phyloP scores from a whole-genome alignment of 2,888 invertebrate genomes.

The Lithophane leautieri region DNA sequence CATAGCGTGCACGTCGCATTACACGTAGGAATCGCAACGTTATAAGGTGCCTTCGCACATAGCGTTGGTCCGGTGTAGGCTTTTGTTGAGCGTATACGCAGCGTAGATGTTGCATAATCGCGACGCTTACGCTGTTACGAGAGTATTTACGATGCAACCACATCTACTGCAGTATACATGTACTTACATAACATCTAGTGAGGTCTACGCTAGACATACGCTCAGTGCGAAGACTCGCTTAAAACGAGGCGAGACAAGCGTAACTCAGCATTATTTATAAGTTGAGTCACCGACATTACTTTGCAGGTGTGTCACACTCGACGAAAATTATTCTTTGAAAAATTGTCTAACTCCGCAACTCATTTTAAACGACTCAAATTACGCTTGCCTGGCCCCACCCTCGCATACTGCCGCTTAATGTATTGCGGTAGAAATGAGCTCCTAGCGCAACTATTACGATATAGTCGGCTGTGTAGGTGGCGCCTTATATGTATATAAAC shows the following conservation, averaged over 20 bases:
- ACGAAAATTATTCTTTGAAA: background rate
- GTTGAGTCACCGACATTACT: background rate
- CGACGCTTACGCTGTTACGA: background rate
- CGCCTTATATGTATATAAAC: background rate
- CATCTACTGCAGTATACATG: no score
- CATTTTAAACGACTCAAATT: constrained; percentile 8
- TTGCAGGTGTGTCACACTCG: background rate
- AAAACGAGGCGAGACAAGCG: background rate
- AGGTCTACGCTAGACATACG: background rate
- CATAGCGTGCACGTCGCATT: no score
- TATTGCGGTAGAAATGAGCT: background rate
- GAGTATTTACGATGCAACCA: background rate
- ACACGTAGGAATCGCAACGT: background rate
- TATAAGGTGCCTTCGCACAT: background rate
- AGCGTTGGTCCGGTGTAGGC: background rate
- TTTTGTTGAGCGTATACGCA: background rate
- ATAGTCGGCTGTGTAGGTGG: constrained; percentile 9
- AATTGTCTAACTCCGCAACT: constrained; percentile 7
- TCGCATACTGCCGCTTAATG: background rate
- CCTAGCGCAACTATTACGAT: background rate
- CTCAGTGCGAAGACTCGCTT: background rate
- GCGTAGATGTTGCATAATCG: background rate
- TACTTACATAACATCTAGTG: constrained; percentile 3
- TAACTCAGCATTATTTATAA: background rate
- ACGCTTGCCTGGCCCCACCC: background rate